Percentiles rank a stretch among this genome's conserved stretches.
phyloP scores from a whole-genome alignment of 2,797 vertebrate genomes.

The Malacoraja senta region DNA sequence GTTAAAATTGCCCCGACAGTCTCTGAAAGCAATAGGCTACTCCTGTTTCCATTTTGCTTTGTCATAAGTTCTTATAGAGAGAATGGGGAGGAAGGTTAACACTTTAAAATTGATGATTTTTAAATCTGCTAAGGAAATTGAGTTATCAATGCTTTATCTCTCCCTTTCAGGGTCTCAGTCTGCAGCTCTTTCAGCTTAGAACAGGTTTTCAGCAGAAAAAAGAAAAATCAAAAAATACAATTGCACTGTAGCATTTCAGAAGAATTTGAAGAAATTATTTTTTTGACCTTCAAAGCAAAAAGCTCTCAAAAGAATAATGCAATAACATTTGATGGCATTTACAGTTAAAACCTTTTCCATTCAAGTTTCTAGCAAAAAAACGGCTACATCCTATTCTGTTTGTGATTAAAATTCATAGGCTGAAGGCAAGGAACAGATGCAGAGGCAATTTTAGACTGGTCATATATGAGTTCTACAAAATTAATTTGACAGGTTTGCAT shows the following conservation, averaged over 20 bases:
- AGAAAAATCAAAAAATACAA: neutral
- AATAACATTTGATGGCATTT: slow-evolving; percentile 71
- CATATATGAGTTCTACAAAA: slow-evolving; percentile 95
- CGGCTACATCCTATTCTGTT: slow-evolving; percentile 77
- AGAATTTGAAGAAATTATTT: slow-evolving; percentile 65
- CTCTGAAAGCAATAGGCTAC: neutral
- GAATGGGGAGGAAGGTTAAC: neutral
- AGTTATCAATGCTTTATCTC: neutral
- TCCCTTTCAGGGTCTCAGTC: neutral
- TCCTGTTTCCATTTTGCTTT: neutral
- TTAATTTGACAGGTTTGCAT: slow-evolving; percentile 99
- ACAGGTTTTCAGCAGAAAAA: neutral
- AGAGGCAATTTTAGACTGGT: slow-evolving; percentile 93
- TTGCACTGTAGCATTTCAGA: neutral
- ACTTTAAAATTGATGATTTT: neutral
- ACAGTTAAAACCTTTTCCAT: slow-evolving; percentile 80
- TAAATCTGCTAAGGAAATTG: neutral
- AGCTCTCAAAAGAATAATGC: slow-evolving; percentile 73
- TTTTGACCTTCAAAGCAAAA: slow-evolving; percentile 71
- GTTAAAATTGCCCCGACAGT: neutral
- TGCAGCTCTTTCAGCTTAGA: neutral
- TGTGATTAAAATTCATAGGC: slow-evolving; percentile 95
- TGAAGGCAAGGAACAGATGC: slow-evolving; percentile 74
- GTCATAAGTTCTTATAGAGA: neutral
- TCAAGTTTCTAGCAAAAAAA: slow-evolving; percentile 76